phyloP scores from a whole-genome alignment of 2,888 invertebrate genomes.

The Drosophila paramelanica region DNA sequence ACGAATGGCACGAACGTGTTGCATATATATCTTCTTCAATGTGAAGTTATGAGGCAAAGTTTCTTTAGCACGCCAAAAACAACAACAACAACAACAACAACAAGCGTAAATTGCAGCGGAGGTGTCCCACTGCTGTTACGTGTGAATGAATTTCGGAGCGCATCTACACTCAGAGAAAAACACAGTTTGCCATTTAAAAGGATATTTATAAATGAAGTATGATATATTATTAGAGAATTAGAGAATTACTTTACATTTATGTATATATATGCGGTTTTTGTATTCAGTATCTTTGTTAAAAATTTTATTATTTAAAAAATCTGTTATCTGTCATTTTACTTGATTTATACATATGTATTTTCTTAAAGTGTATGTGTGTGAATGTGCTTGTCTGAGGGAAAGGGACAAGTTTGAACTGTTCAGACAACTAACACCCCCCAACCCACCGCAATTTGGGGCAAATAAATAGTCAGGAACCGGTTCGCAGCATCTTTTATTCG shows the following conservation, averaged over 20 bases:
- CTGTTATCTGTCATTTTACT: too few species aligned
- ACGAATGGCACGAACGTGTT: constrained; percentile 72
- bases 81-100: constrained; percentile 38
- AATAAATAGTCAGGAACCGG: constrained; percentile 61
- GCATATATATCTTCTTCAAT: constrained; percentile 80
- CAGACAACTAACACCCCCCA: constrained; percentile 1
- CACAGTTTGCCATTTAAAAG: too few species aligned
- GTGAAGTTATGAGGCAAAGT: constrained; percentile 79
- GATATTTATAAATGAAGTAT: too few species aligned
- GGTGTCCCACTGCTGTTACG: constrained; percentile 27
- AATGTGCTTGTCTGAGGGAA: constrained; percentile 10
- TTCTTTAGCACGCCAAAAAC: constrained; percentile 51
- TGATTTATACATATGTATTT: background rate
- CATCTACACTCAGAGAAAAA: background rate
- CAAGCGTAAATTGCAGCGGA: constrained; percentile 21
- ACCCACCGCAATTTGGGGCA: constrained; percentile 66
- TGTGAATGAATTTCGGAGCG: constrained; percentile 47
- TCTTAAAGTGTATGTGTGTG: constrained; percentile 1
- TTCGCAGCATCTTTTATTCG: constrained; percentile 44
- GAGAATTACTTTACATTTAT: too few species aligned
- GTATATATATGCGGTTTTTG: too few species aligned
- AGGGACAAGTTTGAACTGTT: constrained; percentile 6
- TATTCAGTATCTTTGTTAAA: too few species aligned
- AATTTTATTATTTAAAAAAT: too few species aligned
- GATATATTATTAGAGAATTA: too few species aligned